These are phyloP conservation scores for Beaufortia kweichowensis DNA, from an alignment of 2,113 vertebrate species.

Conservation along the genomic window DNA sequence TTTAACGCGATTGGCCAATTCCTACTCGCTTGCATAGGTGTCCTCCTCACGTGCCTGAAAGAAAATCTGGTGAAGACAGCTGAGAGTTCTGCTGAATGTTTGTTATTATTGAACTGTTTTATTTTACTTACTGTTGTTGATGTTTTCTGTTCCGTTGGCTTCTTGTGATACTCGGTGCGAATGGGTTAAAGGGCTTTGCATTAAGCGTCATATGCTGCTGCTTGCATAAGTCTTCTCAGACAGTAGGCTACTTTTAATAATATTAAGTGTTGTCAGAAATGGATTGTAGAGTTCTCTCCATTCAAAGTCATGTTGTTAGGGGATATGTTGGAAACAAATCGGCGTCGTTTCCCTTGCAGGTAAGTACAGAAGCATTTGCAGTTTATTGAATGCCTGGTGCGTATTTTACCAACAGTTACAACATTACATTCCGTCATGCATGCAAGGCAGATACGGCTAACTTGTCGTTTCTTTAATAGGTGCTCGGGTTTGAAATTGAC, in stretches of 20 bases:
- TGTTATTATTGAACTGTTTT: neutral
- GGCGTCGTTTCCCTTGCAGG: conserved; percentile 91
- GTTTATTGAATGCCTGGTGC: neutral
- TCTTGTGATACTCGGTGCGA: neutral
- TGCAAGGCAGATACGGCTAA: neutral
- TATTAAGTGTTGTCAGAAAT: neutral
- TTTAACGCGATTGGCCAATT: neutral
- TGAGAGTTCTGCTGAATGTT: neutral
- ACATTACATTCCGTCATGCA: neutral
- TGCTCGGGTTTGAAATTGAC: conserved; percentile 96
- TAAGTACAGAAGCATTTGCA: conserved; percentile 57
- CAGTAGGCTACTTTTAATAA: neutral
- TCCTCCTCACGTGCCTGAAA: conserved; percentile 12
- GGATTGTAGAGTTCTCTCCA: conserved; percentile 89
- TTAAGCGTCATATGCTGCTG: neutral
- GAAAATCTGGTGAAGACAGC: neutral
- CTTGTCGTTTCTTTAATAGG: conserved; percentile 69
- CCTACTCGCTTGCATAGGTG: neutral
- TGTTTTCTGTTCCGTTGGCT: neutral
- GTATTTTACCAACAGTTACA: neutral
- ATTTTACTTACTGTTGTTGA: neutral
- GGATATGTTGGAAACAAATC: conserved; percentile 96
- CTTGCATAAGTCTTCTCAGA: neutral
- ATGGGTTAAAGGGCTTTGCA: neutral
- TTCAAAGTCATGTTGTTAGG: conserved; percentile 96